Evolutionary conservation across 2,888 invertebrate genomes (phyloP), one percentile per base, ranked within the genome.

Genomic region (Geophilus truncorum): DNA sequence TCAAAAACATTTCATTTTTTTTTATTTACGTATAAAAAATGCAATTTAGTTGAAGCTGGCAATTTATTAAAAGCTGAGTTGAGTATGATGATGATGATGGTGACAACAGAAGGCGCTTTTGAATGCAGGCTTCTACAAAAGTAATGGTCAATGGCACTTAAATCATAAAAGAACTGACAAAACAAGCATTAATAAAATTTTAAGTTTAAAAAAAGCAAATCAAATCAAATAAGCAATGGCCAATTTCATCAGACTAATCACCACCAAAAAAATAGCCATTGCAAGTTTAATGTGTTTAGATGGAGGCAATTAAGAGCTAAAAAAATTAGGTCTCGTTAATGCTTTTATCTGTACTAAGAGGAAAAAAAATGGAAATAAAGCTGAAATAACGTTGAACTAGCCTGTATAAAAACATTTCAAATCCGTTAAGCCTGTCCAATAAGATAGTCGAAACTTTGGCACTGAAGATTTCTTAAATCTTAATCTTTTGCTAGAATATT

Each of bases 281-380:
- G 62, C 9, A 21, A 5, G 62, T 62, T 62, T 62, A 62, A 62
- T 62, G 62, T 62, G 23, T 62, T 62, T 62, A 25, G 62, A 62
- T 62, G 23, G 62, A 62, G 15, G 62, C 62, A 28, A 62, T 62
- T 62, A 62, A 62, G 25, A 25, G 0, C 62, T 15, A 62, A 40
- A 62, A 25, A 62, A 62, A 62, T 62, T 62, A 62, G 62, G 62
- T 62, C 62, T 25, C 62, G 25, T 62, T 62, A 62, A 62, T 62
- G 62, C 62, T 23, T 28, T 15, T 62, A 62, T 25, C 62, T 25
- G 25, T n/a, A 40, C 34, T n/a, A 45, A 18, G 15, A 12, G 9
- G 25, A 10, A 7, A 62, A 25, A 62, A 23, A 28, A 7, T 3
- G 25, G 28, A 23, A 25, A 23, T 1, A 62, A 62, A 62, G 23